Evolutionary conservation across 2,888 invertebrate species (phyloP), one percentile per base, ranked within the genome.

Genomic region (Monochamus alternatus): DNA sequence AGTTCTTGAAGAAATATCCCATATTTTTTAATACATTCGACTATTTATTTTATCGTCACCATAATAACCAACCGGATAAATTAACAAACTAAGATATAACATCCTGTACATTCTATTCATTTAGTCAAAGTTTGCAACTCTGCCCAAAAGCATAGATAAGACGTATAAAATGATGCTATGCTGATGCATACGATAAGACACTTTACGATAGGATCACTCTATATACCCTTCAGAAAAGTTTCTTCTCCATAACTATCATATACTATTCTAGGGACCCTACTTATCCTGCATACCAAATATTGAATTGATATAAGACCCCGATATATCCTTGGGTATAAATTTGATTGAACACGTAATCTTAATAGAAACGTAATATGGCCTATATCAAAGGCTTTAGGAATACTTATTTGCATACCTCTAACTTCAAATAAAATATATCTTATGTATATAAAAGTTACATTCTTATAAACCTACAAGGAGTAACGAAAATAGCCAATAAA

Each of bases 101-200:
- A 38, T 47, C 60, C n/a, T 31, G 63, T 71, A 71, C 22, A 63
- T 51, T 38, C 5, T 8, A 52, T 52, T 52, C 38, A 32, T 63
- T 63, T 47, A 52, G 51, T 9, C 52, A 44, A 44, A 51, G 52
- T 63, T 71, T 63, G 71, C 52, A 63, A 52, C 51, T 62, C 10
- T 14, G 44, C 52, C 51, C 51, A 63, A 71, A 62, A 63, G 71
- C 63, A 14, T 14, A 51, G 63, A 71, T 71, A 71, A 52, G 38
- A 63, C 62, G 69, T n/a, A 60, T 31, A 63, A 38, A 71, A 52
- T 59, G 59, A 71, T 63, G 43, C 62, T 63, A 71, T 71, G 71
- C 62, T 63, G 63, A 71, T 71, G 63, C 71, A 63, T 63, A 71
- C 47, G 71, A 71, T 71, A 71, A 71, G 71, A 38, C 63, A 38